Conservation (phyloP, 2,113 vertebrate species). For the Sorex fumeus region DNA sequence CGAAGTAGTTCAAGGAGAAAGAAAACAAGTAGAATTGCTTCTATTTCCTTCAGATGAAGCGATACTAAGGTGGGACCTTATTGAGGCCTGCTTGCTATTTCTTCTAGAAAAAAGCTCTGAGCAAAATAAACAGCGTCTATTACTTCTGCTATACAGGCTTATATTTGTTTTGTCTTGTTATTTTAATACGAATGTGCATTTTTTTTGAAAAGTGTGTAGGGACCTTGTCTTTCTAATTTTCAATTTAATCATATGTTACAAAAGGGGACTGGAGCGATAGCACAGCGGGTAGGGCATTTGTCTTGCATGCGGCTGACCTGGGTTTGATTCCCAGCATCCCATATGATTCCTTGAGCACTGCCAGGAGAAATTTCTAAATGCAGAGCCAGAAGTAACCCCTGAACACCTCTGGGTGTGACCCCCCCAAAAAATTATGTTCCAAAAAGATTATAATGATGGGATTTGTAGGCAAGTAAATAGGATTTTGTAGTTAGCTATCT, state of each 20-base stretch:
- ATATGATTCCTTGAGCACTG: too few relatives aligned
- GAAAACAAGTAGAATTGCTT: constrained; percentile 32
- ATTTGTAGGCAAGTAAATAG: constrained; percentile 40
- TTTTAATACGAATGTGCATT: neutral
- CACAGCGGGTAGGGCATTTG: too few relatives aligned
- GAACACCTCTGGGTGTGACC: too few relatives aligned
- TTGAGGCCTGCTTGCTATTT: neutral
- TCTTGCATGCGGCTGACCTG: too few relatives aligned
- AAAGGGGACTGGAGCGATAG: too few relatives aligned
- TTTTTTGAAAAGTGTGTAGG: constrained; percentile 5
- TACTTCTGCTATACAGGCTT: neutral
- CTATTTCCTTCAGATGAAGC: neutral
- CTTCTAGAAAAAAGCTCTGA: neutral
- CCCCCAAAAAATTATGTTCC: too few relatives aligned
- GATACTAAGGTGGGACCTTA: neutral
- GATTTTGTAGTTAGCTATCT: neutral
- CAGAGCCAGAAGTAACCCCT: too few relatives aligned
- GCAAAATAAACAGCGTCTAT: neutral
- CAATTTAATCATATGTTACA: constrained; percentile 43
- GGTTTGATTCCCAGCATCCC: too few relatives aligned
- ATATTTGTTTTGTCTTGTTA: neutral
- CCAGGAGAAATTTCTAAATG: too few relatives aligned
- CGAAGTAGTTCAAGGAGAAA: neutral
- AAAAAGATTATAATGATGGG: neutral
- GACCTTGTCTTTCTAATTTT: constrained; percentile 48